Percentiles rank a stretch among this genome's conserved stretches.
These are phyloP conservation scores for Macquaria australasica DNA, from an alignment of 2,113 vertebrate genomes.

Conservation along the genomic window DNA sequence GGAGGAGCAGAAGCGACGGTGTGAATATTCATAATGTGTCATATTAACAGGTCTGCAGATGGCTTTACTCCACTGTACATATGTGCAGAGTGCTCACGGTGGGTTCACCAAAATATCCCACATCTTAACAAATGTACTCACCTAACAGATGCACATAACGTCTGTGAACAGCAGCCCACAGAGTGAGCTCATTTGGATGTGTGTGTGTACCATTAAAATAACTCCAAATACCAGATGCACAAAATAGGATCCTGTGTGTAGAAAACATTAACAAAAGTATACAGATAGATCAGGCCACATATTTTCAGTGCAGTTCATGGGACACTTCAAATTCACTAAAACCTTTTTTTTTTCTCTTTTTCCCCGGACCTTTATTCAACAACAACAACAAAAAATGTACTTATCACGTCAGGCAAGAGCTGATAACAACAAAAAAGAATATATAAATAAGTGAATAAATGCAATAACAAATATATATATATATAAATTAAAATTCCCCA, in stretches of 20 bases:
- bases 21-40: slow-evolving; percentile 26
- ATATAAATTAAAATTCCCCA: no score
- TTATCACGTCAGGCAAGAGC: neutral
- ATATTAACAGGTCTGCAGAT: slow-evolving; percentile 42
- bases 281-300: neutral
- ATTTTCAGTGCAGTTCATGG: neutral
- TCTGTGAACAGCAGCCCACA: neutral
- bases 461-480: no score
- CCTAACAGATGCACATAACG: slow-evolving; percentile 29
- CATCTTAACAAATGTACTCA: slow-evolving; percentile 1
- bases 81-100: neutral
- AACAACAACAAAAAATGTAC: neutral
- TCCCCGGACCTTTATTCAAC: no score
- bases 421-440: no score
- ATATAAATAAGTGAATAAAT: no score
- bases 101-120: neutral
- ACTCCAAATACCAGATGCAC: neutral
- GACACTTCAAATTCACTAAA: no score
- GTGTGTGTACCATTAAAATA: neutral
- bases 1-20: neutral
- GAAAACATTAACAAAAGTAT: neutral
- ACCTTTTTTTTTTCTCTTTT: no score
- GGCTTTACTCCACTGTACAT: neutral
- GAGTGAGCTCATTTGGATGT: neutral
- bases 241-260: neutral